Evolutionary conservation across 23 tunicate genomes (phyloP).

Genomic region (Halocynthia roretzi): DNA sequence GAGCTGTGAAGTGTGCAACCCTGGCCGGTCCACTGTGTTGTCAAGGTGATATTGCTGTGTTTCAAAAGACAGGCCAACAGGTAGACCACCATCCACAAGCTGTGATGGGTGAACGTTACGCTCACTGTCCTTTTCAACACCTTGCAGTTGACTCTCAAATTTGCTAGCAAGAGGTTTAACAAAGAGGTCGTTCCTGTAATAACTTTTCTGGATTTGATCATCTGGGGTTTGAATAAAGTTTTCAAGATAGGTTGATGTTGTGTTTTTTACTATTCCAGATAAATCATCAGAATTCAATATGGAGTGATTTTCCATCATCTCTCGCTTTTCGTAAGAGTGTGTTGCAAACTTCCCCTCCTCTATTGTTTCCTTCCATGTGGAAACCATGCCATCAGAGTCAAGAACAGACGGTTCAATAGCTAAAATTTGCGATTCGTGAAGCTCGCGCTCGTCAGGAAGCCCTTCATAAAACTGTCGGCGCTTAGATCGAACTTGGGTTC

Average conservation of each 20-base stretch:
- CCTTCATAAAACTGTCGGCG: constrained; percentile 1
- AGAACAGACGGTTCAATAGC: too few species aligned
- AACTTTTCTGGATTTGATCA: neutral
- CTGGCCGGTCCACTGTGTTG: neutral
- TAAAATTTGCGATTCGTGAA: too few species aligned
- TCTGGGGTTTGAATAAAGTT: neutral
- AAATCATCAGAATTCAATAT: neutral
- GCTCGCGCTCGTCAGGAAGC: neutral
- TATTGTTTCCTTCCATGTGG: too few species aligned
- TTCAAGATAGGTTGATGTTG: neutral
- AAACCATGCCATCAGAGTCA: too few species aligned
- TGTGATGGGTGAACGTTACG: neutral
- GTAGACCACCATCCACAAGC: neutral
- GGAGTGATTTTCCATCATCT: neutral
- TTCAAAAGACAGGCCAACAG: neutral
- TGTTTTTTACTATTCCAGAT: constrained; percentile 10
- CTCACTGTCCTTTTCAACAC: neutral
- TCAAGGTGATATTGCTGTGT: neutral
- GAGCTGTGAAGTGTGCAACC: constrained; percentile 4
- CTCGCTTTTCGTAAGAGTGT: neutral
- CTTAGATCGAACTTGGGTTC: neutral
- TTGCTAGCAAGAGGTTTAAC: neutral
- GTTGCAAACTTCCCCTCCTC: neutral
- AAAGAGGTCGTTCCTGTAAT: neutral
- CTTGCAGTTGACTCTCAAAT: constrained; percentile 3